Percentiles rank a stretch among this genome's conserved stretches.
These are phyloP conservation scores for Polypterus bichir DNA, from an alignment of 2,113 vertebrate genomes.

Conservation along the genomic window DNA sequence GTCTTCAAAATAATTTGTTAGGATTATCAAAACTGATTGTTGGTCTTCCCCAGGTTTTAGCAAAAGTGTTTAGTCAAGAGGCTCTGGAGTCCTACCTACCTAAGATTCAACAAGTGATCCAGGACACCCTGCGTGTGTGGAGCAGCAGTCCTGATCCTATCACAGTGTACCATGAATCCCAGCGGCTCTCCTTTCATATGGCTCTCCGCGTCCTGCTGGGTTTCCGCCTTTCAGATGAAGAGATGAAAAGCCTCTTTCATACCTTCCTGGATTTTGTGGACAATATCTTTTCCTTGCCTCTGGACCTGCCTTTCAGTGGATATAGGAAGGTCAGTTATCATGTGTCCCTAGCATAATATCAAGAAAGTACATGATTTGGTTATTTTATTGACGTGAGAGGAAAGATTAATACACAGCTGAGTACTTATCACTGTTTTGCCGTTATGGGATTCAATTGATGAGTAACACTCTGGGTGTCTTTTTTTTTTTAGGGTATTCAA, in stretches of 20 bases:
- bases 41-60: conserved; percentile 64
- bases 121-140: conserved; percentile 84
- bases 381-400: too few relatives aligned
- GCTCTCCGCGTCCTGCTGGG: conserved; percentile 86
- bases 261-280: conserved; percentile 94
- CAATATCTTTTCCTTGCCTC: conserved; percentile 88
- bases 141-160: conserved; percentile 80
- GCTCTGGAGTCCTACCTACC: conserved; percentile 89
- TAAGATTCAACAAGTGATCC: conserved; percentile 92
- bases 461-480: neutral
- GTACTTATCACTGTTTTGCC: too few relatives aligned
- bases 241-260: conserved; percentile 71
- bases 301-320: conserved; percentile 89
- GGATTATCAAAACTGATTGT: too few relatives aligned
- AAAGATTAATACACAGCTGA: too few relatives aligned
- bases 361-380: too few relatives aligned
- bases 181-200: conserved; percentile 89
- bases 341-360: neutral
- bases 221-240: conserved; percentile 80
- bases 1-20: too few relatives aligned
- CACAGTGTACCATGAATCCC: conserved; percentile 87
- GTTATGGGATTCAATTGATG: too few relatives aligned
- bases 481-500: conserved; percentile 65
- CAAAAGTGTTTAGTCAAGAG: conserved; percentile 93
- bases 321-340: conserved; percentile 70